phyloP scores from a whole-genome alignment of 2,113 vertebrate species.

The Origma solitaria region DNA sequence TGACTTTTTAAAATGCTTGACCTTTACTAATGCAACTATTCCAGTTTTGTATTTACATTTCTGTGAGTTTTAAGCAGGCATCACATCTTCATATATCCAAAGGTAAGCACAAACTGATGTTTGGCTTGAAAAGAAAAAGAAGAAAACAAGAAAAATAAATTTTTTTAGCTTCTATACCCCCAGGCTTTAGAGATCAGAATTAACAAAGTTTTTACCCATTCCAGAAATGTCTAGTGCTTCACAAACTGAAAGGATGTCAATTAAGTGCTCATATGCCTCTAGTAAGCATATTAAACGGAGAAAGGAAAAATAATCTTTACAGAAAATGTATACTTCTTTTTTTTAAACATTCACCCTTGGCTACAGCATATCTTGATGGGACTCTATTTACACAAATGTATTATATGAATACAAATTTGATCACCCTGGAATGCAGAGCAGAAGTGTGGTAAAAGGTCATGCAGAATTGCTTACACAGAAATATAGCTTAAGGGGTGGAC shows the following conservation, averaged over 20 bases:
- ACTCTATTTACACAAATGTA: not conserved
- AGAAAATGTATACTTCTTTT: not conserved
- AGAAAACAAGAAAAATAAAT: not conserved
- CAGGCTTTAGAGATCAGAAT: not conserved
- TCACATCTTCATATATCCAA: not conserved
- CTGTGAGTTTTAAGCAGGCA: not conserved
- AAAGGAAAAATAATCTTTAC: not conserved
- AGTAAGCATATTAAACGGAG: not conserved
- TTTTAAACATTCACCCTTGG: not conserved
- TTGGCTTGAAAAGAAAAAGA: not conserved
- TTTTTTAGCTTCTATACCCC: not conserved
- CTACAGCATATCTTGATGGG: not conserved
- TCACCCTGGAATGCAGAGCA: not conserved
- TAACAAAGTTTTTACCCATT: not conserved
- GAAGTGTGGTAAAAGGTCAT: not conserved
- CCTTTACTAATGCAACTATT: not conserved
- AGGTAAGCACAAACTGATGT: not conserved
- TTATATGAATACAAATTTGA: not conserved
- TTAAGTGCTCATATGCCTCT: not conserved
- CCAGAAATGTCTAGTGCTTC: not conserved
- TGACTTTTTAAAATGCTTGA: not conserved
- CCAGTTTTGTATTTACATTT: not conserved
- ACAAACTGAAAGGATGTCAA: not conserved
- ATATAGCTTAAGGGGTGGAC: not conserved
- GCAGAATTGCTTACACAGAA: not conserved